Base-by-base conservation (phyloP, 92 coral and sea anemone species). In the Isaurus tuberculatus region DNA sequence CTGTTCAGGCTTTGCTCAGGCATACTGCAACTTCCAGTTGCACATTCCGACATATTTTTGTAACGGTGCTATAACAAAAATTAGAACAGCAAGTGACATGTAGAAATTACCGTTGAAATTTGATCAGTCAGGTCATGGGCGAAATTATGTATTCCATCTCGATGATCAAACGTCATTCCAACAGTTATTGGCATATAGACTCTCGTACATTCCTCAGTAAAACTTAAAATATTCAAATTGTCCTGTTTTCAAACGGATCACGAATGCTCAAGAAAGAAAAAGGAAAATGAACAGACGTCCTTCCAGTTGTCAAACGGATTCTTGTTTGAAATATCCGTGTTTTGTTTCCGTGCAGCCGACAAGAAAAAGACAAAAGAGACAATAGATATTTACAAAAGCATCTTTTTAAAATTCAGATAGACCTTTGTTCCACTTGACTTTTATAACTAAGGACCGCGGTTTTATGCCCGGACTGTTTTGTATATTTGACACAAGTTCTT, bases 21-120 rank as follows among this genome's bases (percentile, higher is more conserved):
- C 37, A 57, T 46, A 19, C 51, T 8, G 36, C 53, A 74, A 13
- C 13, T 74, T 44, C 58, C 80, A 74, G 29, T 74, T 36, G 67
- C 80, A 51, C 43, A 74, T 49, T 74, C 80, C 44, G 80, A 51
- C 80, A 74, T n/a, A n/a, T n/a, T 74, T 57, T 74, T 74, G 49
- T 74, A 20, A 23, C 30, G 14, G 66, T 23, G 23, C 51, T 33
- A 57, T 58, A 11, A 57, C n/a, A n/a, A n/a, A 49, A 20, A 55
- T 5, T 34, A 70, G 69, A 25, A 77, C 81, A 9, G 46, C 29
- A 43, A 29, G 65, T 36, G 67, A 57, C 67, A 33, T 48, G 68
- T 14, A 40, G 32, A 51, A 51, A 44, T 19, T 60, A 57, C 32
- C 58, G 82, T 57, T 77, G 82, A 77, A 77, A 77, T 34, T 77